phyloP scores from a whole-genome alignment of 2,113 vertebrate genomes.

The Pavo muticus region DNA sequence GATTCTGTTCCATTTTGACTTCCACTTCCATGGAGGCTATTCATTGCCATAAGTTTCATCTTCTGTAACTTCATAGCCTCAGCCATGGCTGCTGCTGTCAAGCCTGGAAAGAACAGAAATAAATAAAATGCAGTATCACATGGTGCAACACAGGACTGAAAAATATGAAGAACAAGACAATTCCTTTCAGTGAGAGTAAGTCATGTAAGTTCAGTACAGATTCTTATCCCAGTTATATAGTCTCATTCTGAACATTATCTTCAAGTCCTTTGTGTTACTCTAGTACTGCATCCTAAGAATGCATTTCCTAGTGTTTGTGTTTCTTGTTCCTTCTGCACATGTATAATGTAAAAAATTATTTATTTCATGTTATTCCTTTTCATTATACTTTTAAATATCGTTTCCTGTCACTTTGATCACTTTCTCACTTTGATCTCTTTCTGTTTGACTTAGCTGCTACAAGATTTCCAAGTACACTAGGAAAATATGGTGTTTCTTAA shows the following conservation, averaged over 20 bases:
- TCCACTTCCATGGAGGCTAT: conserved; percentile 85
- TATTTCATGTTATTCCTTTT: conserved; percentile 10
- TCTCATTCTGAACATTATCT: neutral
- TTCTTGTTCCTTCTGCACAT: neutral
- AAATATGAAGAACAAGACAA: neutral
- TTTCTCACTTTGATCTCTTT: conserved; percentile 43
- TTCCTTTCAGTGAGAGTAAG: neutral
- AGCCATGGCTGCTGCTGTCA: conserved; percentile 91
- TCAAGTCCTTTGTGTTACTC: neutral
- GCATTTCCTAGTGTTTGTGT: neutral
- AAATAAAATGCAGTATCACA: neutral
- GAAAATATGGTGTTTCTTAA: neutral
- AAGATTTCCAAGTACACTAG: neutral
- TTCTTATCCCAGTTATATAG: neutral
- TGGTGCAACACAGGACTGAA: neutral
- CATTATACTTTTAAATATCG: conserved; percentile 42
- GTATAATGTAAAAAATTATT: neutral
- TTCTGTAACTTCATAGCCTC: conserved; percentile 94
- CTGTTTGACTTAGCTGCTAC: conserved; percentile 28
- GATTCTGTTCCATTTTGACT: conserved; percentile 86
- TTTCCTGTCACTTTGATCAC: conserved; percentile 47
- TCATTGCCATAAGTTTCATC: conserved; percentile 91
- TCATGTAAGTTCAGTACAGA: neutral
- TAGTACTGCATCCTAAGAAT: neutral
- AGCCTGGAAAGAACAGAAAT: conserved; percentile 76